Evolutionary conservation across 2,888 invertebrate genomes (phyloP).

Genomic region (Agrochola lota): DNA sequence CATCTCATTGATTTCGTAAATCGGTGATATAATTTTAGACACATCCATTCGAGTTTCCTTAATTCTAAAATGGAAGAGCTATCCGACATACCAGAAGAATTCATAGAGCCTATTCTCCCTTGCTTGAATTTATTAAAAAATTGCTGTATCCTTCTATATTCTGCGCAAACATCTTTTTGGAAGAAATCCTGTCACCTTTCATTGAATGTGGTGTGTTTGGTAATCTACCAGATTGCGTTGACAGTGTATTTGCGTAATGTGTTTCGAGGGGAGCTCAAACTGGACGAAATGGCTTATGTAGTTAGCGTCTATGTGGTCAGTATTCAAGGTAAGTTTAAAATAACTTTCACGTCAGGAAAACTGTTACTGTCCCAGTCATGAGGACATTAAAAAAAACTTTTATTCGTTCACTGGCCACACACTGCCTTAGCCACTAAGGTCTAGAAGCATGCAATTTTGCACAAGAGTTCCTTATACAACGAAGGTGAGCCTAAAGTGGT

Average conservation of each 20-base stretch:
- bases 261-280: constrained; percentile 54
- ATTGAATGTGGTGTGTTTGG: constrained; percentile 54
- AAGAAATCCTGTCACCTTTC: constrained; percentile 46
- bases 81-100: constrained; percentile 62
- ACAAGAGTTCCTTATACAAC: not conserved
- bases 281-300: constrained; percentile 65
- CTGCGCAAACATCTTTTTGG: constrained; percentile 34
- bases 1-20: not conserved
- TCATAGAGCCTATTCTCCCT: constrained; percentile 51
- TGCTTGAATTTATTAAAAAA: constrained; percentile 62
- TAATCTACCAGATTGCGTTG: constrained; percentile 48
- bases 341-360: not conserved
- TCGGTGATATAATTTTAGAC: not conserved
- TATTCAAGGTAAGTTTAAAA: constrained; percentile 66
- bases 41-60: not conserved
- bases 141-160: constrained; percentile 61
- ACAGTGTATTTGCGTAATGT: constrained; percentile 57
- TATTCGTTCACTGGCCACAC: not conserved
- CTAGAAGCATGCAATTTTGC: not conserved
- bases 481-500: not conserved
- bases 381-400: too few species aligned
- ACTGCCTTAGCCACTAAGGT: not conserved
- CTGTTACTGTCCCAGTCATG: too few species aligned
- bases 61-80: constrained; percentile 54
- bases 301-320: constrained; percentile 66